These are phyloP conservation scores for Microtus ochrogaster DNA, from an alignment of 2,113 vertebrate genomes.

Conservation along the genomic window DNA sequence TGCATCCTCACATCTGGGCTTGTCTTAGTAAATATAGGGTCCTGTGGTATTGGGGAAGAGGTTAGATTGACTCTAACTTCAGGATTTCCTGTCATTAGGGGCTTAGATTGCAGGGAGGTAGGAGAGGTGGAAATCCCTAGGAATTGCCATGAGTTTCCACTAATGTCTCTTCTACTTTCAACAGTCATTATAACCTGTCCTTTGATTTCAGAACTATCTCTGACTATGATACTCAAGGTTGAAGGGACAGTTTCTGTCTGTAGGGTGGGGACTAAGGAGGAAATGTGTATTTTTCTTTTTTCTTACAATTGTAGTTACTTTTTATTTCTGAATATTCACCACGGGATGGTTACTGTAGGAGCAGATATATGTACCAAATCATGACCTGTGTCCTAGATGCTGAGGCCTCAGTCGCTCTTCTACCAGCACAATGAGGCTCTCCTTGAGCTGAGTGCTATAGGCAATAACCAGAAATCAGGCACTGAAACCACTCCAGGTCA, in stretches of 20 bases:
- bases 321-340: conserved; percentile 9
- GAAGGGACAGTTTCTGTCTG: conserved; percentile 14
- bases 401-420: background rate
- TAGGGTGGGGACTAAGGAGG: background rate
- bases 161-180: background rate
- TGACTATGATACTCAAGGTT: background rate
- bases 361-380: background rate
- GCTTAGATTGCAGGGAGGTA: background rate
- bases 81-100: background rate
- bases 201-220: conserved; percentile 35
- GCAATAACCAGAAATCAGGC: background rate
- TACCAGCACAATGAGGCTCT: background rate
- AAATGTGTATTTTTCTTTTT: conserved; percentile 24
- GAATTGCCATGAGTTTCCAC: background rate
- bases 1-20: background rate
- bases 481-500: background rate
- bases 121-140: background rate
- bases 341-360: background rate
- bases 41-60: background rate
- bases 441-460: background rate
- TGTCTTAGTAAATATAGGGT: background rate
- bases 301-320: conserved; percentile 7
- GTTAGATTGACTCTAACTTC: background rate
- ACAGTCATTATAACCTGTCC: conserved; percentile 12
- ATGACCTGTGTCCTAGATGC: background rate